A percentile compares a stretch with the other conserved stretches of the same genome.
Evolutionary conservation across 2,113 vertebrate species (phyloP).

Genomic region (Dinomys branickii): DNA sequence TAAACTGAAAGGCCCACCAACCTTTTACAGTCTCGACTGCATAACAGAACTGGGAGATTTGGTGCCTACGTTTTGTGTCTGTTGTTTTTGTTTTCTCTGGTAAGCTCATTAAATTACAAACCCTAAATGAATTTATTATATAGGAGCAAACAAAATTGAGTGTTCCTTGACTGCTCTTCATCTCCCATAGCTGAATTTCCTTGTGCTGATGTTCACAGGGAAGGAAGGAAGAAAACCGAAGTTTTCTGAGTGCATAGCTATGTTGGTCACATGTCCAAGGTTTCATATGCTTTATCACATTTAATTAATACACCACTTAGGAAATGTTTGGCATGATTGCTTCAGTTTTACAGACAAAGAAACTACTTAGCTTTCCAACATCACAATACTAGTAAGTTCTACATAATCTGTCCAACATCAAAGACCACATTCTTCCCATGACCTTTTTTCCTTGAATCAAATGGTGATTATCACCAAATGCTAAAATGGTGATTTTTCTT

Average conservation of each 20-base stretch:
- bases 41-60: neutral
- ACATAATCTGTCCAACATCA: conserved; percentile 11
- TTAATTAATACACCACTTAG: neutral
- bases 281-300: conserved; percentile 33
- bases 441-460: conserved; percentile 38
- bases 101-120: conserved; percentile 21
- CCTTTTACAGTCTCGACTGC: neutral
- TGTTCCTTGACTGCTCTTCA: conserved; percentile 33
- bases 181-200: conserved; percentile 67
- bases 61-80: neutral
- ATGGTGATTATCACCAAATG: conserved; percentile 23
- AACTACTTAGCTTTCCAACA: conserved; percentile 7
- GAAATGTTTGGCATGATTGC: neutral
- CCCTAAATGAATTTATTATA: conserved; percentile 54
- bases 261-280: no score
- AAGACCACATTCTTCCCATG: neutral
- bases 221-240: neutral
- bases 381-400: conserved; percentile 31
- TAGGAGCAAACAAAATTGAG: neutral
- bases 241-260: neutral
- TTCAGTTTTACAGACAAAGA: conserved; percentile 51
- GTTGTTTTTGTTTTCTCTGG: neutral
- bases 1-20: neutral
- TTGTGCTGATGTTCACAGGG: neutral
- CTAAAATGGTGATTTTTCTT: conserved; percentile 26